Conservation (phyloP, 2,113 vertebrate species). For the Gymnobelideus leadbeateri region DNA sequence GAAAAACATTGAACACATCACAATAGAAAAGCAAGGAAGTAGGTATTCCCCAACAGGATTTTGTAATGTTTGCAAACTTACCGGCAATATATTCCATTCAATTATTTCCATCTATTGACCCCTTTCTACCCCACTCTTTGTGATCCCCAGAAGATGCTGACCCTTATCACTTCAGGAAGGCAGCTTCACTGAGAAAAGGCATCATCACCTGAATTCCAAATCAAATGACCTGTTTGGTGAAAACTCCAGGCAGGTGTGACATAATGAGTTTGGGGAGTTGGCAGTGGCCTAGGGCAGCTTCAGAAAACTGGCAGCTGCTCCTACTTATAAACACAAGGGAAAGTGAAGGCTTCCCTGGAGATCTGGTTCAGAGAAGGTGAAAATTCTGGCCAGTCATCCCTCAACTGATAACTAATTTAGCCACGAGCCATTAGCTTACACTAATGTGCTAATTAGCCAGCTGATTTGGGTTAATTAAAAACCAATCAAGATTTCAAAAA, state of each 20-base stretch:
- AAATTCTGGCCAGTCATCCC: constrained; percentile 48
- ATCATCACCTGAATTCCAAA: constrained; percentile 47
- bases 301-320: constrained; percentile 33
- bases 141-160: not conserved
- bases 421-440: constrained; percentile 17
- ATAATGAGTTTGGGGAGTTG: constrained; percentile 49
- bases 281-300: constrained; percentile 37
- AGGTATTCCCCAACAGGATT: not conserved
- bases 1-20: not conserved
- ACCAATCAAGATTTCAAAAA: constrained; percentile 53
- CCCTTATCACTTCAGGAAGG: constrained; percentile 8
- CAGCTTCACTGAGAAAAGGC: not conserved
- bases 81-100: constrained; percentile 26
- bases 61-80: constrained; percentile 33
- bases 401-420: constrained; percentile 55
- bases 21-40: not conserved
- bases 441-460: constrained; percentile 57
- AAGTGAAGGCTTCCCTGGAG: constrained; percentile 46
- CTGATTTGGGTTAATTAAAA: constrained; percentile 72
- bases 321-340: constrained; percentile 67
- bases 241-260: constrained; percentile 67
- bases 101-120: not conserved
- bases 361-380: constrained; percentile 43
- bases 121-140: constrained; percentile 1
- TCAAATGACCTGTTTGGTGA: constrained; percentile 59